These are phyloP conservation scores for Ophion slaviceki DNA, from an alignment of 2,888 invertebrate genomes.

Conservation along the genomic window DNA sequence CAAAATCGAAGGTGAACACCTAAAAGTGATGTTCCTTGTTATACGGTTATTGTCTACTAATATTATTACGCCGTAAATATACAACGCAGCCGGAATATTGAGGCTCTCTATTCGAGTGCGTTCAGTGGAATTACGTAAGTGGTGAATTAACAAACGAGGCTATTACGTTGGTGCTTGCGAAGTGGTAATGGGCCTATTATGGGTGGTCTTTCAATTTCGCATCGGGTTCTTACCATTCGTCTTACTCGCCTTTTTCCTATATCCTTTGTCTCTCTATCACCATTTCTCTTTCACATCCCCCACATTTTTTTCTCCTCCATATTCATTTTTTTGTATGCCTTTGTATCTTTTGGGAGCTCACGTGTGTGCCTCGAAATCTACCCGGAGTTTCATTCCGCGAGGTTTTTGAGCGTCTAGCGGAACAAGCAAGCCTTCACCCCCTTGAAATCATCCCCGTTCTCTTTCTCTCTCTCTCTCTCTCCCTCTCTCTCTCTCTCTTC, in stretches of 20 bases:
- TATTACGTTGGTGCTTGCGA: background rate
- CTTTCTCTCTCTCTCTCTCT: background rate
- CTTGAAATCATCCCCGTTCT: slow-evolving; percentile 4
- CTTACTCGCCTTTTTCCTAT: too few relatives aligned
- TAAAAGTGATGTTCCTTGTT: too few relatives aligned
- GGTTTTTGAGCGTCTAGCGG: slow-evolving; percentile 3
- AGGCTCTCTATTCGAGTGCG: too few relatives aligned
- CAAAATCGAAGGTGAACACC: too few relatives aligned
- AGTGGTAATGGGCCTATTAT: slow-evolving; percentile 3
- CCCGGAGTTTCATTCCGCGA: background rate
- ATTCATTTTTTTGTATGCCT: background rate
- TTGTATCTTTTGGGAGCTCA: background rate
- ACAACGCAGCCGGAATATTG: too few relatives aligned
- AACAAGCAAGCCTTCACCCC: slow-evolving; percentile 26
- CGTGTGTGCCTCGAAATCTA: slow-evolving; percentile 6
- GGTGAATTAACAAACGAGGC: background rate
- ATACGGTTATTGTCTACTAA: too few relatives aligned
- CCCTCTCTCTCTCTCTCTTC: background rate
- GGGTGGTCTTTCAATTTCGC: background rate
- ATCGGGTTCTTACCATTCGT: background rate
- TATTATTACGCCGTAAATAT: too few relatives aligned
- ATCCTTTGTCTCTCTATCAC: too few relatives aligned
- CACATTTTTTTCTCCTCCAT: background rate
- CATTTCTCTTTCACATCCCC: too few relatives aligned
- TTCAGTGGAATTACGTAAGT: too few relatives aligned